Conservation (phyloP, 2,888 invertebrate genomes). For the Drosophila macrothrix region DNA sequence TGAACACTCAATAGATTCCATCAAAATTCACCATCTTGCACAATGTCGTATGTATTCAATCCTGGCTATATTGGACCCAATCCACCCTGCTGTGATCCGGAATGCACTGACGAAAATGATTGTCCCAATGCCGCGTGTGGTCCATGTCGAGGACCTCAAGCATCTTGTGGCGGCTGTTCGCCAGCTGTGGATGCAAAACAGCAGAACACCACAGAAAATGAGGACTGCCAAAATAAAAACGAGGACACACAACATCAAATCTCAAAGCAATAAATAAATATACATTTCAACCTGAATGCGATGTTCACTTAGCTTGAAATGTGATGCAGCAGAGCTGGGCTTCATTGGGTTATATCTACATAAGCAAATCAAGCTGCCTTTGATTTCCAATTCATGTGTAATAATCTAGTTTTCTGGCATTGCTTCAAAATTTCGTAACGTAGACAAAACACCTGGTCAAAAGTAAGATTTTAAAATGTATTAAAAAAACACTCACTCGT, state of each 20-base stretch:
- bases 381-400: neutral
- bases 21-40: neutral
- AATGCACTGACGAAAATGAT: constrained; percentile 32
- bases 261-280: no score
- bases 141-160: constrained; percentile 48
- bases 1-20: neutral
- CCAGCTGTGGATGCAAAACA: constrained; percentile 3
- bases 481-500: no score
- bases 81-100: constrained; percentile 65
- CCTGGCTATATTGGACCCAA: constrained; percentile 68
- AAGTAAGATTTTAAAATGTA: neutral
- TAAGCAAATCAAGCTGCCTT: constrained; percentile 1
- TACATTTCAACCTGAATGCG: neutral
- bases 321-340: rapidly evolving
- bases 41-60: constrained; percentile 63
- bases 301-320: neutral
- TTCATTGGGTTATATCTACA: neutral
- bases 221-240: constrained; percentile 3
- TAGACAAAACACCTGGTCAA: neutral
- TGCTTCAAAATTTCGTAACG: neutral
- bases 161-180: constrained; percentile 50
- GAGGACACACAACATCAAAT: neutral
- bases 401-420: no score
- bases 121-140: constrained; percentile 56
- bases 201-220: neutral